These are phyloP conservation scores for Bubo scandiacus DNA, from an alignment of 2,113 vertebrate genomes.

Conservation along the genomic window DNA sequence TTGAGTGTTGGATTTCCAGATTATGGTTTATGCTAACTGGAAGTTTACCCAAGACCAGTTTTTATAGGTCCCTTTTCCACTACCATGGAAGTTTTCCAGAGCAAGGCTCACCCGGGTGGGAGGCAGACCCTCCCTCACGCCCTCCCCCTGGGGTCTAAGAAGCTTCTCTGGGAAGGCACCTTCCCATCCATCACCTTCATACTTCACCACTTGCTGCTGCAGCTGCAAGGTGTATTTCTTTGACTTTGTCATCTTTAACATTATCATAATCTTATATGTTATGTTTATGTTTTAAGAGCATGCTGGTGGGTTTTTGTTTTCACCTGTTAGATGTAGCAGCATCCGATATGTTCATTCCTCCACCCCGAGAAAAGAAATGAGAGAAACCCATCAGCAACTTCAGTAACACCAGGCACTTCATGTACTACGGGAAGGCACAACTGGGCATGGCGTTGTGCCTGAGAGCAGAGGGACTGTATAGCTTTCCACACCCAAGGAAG, in stretches of 20 bases:
- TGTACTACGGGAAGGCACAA: not conserved
- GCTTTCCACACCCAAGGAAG: not conserved
- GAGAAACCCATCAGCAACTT: not conserved
- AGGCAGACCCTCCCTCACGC: not conserved
- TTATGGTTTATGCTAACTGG: not conserved
- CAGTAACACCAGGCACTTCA: not conserved
- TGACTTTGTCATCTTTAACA: not conserved
- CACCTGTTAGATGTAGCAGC: not conserved
- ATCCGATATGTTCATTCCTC: not conserved
- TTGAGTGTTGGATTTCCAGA: not conserved
- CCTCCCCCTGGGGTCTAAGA: not conserved
- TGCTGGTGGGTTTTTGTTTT: not conserved
- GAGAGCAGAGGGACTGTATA: not conserved
- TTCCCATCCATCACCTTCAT: not conserved
- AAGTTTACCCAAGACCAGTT: not conserved
- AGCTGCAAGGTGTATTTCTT: not conserved
- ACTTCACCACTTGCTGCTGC: not conserved
- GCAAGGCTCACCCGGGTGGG: not conserved
- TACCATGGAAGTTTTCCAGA: not conserved
- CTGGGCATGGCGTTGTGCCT: not conserved
- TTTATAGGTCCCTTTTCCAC: not conserved
- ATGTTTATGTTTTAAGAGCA: not conserved
- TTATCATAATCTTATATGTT: not conserved
- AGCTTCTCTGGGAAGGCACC: not conserved
- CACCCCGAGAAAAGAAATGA: not conserved